These are phyloP conservation scores for Orientallactaga bullata DNA, from an alignment of 2,113 vertebrate species.

Conservation along the genomic window DNA sequence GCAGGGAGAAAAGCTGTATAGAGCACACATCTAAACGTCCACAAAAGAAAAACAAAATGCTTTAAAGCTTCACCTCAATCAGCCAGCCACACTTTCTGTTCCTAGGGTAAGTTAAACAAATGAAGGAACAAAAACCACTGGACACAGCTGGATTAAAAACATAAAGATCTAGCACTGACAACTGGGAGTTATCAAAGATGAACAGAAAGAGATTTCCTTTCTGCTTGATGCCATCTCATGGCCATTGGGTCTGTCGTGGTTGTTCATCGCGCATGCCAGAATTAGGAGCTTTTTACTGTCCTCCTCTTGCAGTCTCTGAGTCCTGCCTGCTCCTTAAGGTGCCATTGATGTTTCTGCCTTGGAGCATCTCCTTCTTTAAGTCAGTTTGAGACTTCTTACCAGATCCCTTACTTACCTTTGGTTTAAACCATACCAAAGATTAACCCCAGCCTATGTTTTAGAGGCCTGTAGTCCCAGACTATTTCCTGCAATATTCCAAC, in stretches of 20 bases:
- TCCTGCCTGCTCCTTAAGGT: background rate
- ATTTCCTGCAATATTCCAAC: background rate
- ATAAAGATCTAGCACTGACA: background rate
- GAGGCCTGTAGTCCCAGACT: background rate
- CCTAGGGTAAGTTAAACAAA: background rate
- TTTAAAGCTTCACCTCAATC: background rate
- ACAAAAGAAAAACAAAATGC: background rate
- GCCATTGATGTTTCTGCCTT: background rate
- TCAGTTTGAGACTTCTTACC: background rate
- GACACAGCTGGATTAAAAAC: background rate
- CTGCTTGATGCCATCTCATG: background rate
- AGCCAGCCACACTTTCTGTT: background rate
- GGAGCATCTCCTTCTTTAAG: background rate
- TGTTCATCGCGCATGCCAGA: background rate
- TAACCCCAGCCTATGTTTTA: background rate
- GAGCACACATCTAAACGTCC: background rate
- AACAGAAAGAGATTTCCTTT: background rate
- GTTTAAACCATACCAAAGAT: background rate
- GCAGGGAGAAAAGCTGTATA: background rate
- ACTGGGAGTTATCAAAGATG: background rate
- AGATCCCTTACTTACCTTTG: background rate
- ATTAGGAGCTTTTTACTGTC: background rate
- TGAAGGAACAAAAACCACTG: conserved; percentile 2
- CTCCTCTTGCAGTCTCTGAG: background rate
- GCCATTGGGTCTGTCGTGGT: background rate